phyloP scores from a whole-genome alignment of 2,797 vertebrate genomes.

The Peromyscus attwateri region DNA sequence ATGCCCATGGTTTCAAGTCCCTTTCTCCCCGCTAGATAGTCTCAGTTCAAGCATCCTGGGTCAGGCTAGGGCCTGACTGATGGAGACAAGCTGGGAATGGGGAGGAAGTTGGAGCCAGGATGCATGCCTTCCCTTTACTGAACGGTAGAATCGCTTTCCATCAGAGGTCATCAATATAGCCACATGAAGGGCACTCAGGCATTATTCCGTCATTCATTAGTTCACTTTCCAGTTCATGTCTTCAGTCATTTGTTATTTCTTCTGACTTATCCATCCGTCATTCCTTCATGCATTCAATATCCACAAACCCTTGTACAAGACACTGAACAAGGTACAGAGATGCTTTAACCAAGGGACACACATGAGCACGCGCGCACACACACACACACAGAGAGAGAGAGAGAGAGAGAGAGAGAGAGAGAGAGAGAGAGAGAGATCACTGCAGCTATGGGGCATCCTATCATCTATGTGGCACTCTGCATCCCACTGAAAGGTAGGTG shows the following conservation, averaged over 20 bases:
- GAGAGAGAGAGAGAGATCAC: not conserved
- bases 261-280: not conserved
- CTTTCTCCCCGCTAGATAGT: not conserved
- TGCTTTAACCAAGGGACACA: not conserved
- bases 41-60: not conserved
- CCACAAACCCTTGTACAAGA: not conserved
- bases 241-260: not conserved
- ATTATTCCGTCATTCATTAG: not conserved
- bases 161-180: not conserved
- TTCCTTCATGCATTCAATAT: no score
- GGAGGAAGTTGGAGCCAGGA: not conserved
- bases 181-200: accelerated
- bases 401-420: not conserved
- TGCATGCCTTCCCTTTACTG: not conserved
- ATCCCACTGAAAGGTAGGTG: not conserved
- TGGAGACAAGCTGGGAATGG: not conserved
- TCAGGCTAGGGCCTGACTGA: not conserved
- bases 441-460: not conserved
- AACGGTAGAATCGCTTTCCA: not conserved
- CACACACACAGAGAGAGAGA: not conserved
- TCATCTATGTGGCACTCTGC: not conserved
- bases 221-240: not conserved
- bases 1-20: not conserved
- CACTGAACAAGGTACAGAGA: no score
- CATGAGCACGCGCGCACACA: not conserved